A percentile compares a stretch with the other conserved stretches of the same genome.
Evolutionary conservation across 1,140 invertebrate genomes (phyloP).

Genomic region (Platyura marginata): DNA sequence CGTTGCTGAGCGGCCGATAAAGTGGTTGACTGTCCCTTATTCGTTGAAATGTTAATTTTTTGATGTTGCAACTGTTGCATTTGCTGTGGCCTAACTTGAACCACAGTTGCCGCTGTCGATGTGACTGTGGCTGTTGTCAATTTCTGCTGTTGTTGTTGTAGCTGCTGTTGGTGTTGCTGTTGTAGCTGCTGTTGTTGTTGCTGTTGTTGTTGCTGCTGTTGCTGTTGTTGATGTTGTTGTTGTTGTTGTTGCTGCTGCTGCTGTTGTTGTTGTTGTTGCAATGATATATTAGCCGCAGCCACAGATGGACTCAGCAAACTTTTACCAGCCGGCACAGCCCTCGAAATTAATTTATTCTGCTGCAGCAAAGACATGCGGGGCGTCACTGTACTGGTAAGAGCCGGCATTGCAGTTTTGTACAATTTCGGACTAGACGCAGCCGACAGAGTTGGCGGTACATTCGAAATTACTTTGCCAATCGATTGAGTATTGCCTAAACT

Average conservation of each 20-base stretch:
- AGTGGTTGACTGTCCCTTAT: slow-evolving; percentile 5
- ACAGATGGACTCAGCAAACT: slow-evolving; percentile 3
- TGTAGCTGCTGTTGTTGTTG: neutral
- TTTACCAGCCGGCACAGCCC: slow-evolving; percentile 1
- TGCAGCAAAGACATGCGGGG: neutral
- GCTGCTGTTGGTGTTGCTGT: neutral
- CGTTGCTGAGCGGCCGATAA: slow-evolving; percentile 18
- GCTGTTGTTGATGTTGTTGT: neutral
- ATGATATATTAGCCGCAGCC: slow-evolving; percentile 1
- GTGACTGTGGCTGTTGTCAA: neutral
- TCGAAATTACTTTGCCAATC: neutral
- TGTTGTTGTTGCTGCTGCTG: neutral
- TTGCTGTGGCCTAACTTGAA: too few relatives aligned
- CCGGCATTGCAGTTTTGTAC: neutral
- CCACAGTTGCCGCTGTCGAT: neutral
- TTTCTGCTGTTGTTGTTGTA: neutral
- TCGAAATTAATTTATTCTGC: neutral
- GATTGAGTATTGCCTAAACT: slow-evolving; percentile 1
- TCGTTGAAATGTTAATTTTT: neutral
- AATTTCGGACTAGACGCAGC: neutral
- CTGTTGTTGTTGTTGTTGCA: slow-evolving; percentile 1
- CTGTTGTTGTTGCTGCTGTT: slow-evolving; percentile 1
- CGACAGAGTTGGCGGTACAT: neutral
- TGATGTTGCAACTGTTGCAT: too few relatives aligned
- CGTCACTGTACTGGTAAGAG: neutral